Conservation (phyloP, 2,113 vertebrate genomes). For the Dipodomys spectabilis region DNA sequence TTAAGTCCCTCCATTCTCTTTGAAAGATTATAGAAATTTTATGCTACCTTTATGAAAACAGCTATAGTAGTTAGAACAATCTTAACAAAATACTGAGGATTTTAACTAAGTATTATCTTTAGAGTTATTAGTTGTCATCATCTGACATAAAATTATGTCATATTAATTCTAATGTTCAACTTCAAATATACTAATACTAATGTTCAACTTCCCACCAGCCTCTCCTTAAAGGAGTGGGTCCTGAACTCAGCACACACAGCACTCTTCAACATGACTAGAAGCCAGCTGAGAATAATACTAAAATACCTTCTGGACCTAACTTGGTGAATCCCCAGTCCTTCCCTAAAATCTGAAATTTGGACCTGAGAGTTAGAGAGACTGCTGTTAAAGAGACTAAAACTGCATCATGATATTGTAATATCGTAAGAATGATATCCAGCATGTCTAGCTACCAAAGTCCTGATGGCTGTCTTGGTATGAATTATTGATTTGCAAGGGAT, state of each 20-base stretch:
- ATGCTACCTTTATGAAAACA: neutral
- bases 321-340: neutral
- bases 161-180: neutral
- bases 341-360: neutral
- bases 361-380: neutral
- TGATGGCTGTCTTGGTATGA: neutral
- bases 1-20: neutral
- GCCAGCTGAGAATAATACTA: neutral
- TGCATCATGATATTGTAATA: neutral
- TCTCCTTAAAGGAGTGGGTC: neutral
- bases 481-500: neutral
- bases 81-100: neutral
- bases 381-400: neutral
- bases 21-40: neutral
- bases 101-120: slow-evolving; percentile 17
- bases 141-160: neutral
- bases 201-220: neutral
- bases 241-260: neutral
- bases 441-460: neutral
- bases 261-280: neutral
- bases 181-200: neutral
- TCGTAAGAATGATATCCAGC: neutral
- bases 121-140: neutral
- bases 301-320: neutral
- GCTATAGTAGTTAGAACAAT: neutral